Conservation (phyloP, 2,888 invertebrate species). For the Andrena dorsata region DNA sequence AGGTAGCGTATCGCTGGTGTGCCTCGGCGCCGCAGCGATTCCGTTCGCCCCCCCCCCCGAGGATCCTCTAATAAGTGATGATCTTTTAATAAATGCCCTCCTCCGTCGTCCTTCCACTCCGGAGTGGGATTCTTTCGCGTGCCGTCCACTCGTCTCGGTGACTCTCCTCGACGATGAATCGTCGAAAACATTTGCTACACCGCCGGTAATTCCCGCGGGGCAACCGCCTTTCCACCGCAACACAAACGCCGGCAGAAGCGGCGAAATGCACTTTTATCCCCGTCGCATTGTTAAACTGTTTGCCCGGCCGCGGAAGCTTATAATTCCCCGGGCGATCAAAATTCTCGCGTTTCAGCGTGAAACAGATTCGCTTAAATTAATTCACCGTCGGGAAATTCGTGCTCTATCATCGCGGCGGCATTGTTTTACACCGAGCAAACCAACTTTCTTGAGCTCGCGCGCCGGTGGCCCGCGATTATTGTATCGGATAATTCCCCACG, state of each 20-base stretch:
- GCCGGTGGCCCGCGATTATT: neutral
- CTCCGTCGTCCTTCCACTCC: conserved; percentile 21
- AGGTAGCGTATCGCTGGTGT: conserved; percentile 17
- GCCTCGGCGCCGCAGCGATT: conserved; percentile 12
- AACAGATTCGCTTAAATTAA: conserved; percentile 31
- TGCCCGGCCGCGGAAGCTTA: neutral
- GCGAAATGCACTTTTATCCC: conserved; percentile 23
- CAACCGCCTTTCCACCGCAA: neutral
- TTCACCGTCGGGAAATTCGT: neutral
- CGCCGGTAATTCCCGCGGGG: conserved; percentile 28
- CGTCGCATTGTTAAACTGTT: conserved; percentile 6
- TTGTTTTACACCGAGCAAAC: neutral
- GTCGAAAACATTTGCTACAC: conserved; percentile 26
- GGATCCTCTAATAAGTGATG: conserved; percentile 59
- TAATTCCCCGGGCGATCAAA: conserved; percentile 27
- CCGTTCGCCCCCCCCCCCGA: conserved; percentile 48
- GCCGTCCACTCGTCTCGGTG: conserved; percentile 32
- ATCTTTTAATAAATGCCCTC: conserved; percentile 60
- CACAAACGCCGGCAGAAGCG: neutral
- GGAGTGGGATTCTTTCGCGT: conserved; percentile 31
- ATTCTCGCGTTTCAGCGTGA: neutral
- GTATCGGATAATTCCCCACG: neutral
- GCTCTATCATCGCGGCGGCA: neutral
- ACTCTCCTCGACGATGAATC: conserved; percentile 31
- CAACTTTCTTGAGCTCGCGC: neutral